Conservation (phyloP, 2,888 invertebrate species). For the Gymnosoma rotundatum region DNA sequence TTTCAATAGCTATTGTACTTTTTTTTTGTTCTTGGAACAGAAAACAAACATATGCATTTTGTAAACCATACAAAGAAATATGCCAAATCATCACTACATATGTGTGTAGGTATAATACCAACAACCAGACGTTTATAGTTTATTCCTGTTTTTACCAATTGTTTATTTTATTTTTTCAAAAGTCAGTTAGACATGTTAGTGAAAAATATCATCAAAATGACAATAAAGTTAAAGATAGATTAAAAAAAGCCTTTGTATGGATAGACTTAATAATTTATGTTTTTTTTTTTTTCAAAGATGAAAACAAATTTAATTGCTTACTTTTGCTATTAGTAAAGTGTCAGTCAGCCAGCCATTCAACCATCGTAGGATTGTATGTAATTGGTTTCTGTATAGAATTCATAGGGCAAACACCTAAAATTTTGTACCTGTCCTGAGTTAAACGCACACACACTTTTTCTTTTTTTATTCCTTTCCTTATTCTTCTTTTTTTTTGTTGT, state of each 20-base stretch:
- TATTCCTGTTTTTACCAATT: slow-evolving; percentile 15
- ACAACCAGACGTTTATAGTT: slow-evolving; percentile 44
- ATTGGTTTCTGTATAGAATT: slow-evolving; percentile 39
- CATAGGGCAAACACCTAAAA: slow-evolving; percentile 64
- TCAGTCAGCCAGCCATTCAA: slow-evolving; percentile 48
- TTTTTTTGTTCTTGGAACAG: background rate
- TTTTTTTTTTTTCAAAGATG: background rate
- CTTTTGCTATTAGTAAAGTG: slow-evolving; percentile 53
- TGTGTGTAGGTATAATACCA: no score
- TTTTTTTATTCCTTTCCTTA: slow-evolving; percentile 38
- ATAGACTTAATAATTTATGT: background rate
- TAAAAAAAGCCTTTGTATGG: background rate
- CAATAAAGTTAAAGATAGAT: slow-evolving; percentile 52
- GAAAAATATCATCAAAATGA: slow-evolving; percentile 61
- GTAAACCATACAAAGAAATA: slow-evolving; percentile 38
- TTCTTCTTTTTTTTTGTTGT: background rate
- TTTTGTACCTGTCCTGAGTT: slow-evolving; percentile 60
- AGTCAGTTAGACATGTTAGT: slow-evolving; percentile 52
- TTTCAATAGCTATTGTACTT: slow-evolving; percentile 12
- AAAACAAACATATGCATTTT: slow-evolving; percentile 55
- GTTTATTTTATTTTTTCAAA: background rate
- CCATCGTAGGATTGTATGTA: slow-evolving; percentile 9
- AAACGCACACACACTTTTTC: background rate
- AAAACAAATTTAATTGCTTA: slow-evolving; percentile 63
- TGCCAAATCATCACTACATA: slow-evolving; percentile 64